phyloP scores from a whole-genome alignment of 2,888 invertebrate species.

The Acanthoscelides obtectus region DNA sequence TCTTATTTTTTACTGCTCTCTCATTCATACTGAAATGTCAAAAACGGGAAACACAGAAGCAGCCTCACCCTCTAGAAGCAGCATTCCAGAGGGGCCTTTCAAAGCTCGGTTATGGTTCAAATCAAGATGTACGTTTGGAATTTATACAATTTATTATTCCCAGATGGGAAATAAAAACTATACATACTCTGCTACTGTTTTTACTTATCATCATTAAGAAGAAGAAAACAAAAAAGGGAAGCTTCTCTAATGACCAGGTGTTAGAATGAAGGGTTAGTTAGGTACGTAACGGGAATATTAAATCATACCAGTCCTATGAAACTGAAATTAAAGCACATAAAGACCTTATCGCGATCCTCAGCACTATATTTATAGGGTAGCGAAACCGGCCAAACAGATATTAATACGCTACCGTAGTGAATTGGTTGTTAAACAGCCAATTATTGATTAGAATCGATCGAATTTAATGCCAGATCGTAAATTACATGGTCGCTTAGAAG shows the following conservation, averaged over 20 bases:
- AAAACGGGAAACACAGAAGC: no score
- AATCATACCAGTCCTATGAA: not conserved
- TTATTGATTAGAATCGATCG: constrained; percentile 19
- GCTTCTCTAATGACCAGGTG: not conserved
- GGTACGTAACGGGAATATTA: not conserved
- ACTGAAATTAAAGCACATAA: not conserved
- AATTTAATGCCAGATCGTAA: constrained; percentile 15
- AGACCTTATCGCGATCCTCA: not conserved
- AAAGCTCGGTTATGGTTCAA: no score
- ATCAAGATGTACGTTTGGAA: no score
- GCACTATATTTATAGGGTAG: constrained; percentile 11
- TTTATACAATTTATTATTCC: no score
- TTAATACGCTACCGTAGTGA: constrained; percentile 10
- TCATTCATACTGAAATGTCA: no score
- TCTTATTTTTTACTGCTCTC: no score
- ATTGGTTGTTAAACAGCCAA: constrained; percentile 17
- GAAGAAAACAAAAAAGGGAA: no score
- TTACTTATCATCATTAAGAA: no score
- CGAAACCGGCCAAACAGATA: constrained; percentile 10
- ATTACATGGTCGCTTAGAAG: constrained; percentile 12
- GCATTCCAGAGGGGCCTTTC: no score
- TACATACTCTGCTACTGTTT: no score
- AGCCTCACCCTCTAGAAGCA: no score
- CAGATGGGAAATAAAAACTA: no score
- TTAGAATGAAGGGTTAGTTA: not conserved